phyloP scores from a whole-genome alignment of 2,888 invertebrate species.

The Lycophotia porphyrea region DNA sequence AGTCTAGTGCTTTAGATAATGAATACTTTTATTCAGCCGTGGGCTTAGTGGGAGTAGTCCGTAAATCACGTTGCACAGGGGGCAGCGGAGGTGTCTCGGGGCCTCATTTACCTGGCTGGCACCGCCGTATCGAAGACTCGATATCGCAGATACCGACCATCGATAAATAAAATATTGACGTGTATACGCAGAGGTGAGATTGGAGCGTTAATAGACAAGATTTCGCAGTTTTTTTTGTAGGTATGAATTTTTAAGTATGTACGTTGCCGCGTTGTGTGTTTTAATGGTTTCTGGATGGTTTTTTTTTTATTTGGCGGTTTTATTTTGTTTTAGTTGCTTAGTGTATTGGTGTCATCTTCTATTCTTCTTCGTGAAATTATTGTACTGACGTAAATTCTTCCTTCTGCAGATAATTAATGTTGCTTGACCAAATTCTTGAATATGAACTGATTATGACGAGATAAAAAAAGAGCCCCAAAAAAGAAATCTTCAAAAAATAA shows the following conservation, averaged over 20 bases:
- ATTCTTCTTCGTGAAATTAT: not conserved
- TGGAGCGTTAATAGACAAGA: conserved; percentile 47
- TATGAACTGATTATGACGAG: not conserved
- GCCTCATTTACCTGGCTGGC: conserved; percentile 85
- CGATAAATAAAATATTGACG: conserved; percentile 89
- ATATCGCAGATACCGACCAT: conserved; percentile 82
- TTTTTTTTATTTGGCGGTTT: fast-evolving
- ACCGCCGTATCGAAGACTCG: conserved; percentile 76
- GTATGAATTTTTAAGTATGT: not conserved
- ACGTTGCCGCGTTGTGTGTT: not conserved
- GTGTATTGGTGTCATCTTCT: not conserved
- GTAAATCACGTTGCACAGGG: conserved; percentile 77
- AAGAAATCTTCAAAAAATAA: not conserved
- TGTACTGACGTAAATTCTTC: not conserved
- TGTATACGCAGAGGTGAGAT: conserved; percentile 71
- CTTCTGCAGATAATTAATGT: not conserved
- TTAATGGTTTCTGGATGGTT: not conserved
- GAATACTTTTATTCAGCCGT: conserved; percentile 66
- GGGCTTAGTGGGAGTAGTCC: conserved; percentile 61
- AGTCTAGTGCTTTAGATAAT: conserved; percentile 64
- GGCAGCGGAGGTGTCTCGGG: conserved; percentile 67
- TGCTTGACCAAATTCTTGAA: not conserved
- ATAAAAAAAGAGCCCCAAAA: not conserved
- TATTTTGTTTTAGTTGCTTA: not conserved
- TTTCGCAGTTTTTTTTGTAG: not conserved